phyloP scores from a whole-genome alignment of 1,140 invertebrate genomes.

The Paracyclopina nana region DNA sequence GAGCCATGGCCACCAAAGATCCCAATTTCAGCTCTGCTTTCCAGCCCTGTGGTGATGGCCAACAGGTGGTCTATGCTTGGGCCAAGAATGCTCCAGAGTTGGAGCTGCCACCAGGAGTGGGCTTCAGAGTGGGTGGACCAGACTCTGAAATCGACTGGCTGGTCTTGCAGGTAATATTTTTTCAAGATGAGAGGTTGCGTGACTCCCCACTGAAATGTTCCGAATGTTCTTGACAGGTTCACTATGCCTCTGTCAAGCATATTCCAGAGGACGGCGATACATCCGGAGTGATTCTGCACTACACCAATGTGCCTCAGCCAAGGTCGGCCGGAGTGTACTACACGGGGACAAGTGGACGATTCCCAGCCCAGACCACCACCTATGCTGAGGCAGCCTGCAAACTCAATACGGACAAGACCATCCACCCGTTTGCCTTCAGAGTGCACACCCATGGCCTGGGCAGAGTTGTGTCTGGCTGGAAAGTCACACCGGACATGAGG shows the following conservation, averaged over 20 bases:
- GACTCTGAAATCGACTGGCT: slow-evolving; percentile 5
- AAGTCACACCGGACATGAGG: slow-evolving; percentile 31
- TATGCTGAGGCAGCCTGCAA: slow-evolving; percentile 71
- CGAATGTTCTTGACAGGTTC: slow-evolving; percentile 48
- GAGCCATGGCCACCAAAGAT: background rate
- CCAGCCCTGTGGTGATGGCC: slow-evolving; percentile 22
- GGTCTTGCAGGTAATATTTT: slow-evolving; percentile 3
- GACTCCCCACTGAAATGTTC: slow-evolving; percentile 1
- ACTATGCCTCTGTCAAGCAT: slow-evolving; percentile 41
- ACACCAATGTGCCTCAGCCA: slow-evolving; percentile 26
- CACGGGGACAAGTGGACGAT: slow-evolving; percentile 54
- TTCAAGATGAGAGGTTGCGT: background rate
- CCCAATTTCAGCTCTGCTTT: background rate
- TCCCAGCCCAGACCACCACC: slow-evolving; percentile 45
- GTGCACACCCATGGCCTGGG: slow-evolving; percentile 80
- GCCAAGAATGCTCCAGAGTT: slow-evolving; percentile 76
- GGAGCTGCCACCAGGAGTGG: slow-evolving; percentile 52
- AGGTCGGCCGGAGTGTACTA: slow-evolving; percentile 70
- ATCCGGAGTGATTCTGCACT: background rate
- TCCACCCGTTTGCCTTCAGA: slow-evolving; percentile 85
- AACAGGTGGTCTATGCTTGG: slow-evolving; percentile 86
- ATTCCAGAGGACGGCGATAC: slow-evolving; percentile 4
- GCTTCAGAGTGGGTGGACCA: slow-evolving; percentile 31
- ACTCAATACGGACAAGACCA: slow-evolving; percentile 53
- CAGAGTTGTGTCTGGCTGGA: slow-evolving; percentile 68